A percentile compares a stretch with the other conserved stretches of the same genome.
phyloP scores from a whole-genome alignment of 2,113 vertebrate genomes.

The Charina bottae region DNA sequence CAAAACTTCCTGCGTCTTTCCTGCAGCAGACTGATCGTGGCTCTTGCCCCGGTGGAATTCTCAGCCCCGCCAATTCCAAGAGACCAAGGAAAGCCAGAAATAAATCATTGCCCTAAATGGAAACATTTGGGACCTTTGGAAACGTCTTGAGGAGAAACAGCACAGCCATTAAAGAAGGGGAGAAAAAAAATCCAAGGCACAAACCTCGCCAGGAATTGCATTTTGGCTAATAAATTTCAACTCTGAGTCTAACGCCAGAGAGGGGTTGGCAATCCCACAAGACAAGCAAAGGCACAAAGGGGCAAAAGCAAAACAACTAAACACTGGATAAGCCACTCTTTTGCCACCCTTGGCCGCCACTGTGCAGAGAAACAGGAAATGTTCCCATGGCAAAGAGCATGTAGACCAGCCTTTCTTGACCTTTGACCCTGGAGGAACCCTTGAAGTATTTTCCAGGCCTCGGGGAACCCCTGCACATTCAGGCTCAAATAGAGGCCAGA shows the following conservation, averaged over 20 bases:
- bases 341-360: too few species aligned
- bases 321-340: too few species aligned
- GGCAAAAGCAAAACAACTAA: not conserved
- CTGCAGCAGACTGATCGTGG: not conserved
- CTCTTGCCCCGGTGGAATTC: constrained; percentile 12
- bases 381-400: too few species aligned
- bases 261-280: not conserved
- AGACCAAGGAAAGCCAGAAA: rapidly evolving
- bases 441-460: too few species aligned
- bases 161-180: not conserved
- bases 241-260: rapidly evolving
- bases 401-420: too few species aligned
- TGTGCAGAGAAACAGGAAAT: too few species aligned
- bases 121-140: constrained; percentile 7
- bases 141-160: constrained; percentile 1
- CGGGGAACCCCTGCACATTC: too few species aligned
- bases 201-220: not conserved
- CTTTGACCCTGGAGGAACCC: too few species aligned
- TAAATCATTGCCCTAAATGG: constrained; percentile 21
- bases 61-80: constrained; percentile 14
- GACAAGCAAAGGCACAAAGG: not conserved
- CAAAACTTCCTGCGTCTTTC: not conserved
- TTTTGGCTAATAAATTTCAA: rapidly evolving
- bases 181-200: not conserved
- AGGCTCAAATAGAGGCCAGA: too few species aligned